Percentiles rank a stretch among this genome's conserved stretches.
Evolutionary conservation across 2,113 vertebrate genomes (phyloP).

Genomic region (Ramphastos sulfuratus): DNA sequence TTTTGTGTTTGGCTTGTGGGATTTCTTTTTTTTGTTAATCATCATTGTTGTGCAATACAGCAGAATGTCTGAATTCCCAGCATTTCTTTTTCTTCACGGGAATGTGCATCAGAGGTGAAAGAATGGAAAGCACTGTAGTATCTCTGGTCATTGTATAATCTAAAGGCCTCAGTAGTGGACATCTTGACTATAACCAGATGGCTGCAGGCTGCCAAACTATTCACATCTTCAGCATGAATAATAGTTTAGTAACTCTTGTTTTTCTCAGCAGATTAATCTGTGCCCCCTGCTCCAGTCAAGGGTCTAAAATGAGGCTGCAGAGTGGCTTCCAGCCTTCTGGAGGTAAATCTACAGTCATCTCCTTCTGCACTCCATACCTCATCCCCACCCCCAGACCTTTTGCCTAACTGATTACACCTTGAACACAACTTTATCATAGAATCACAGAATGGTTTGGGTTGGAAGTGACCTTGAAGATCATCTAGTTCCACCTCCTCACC

Average conservation of each 20-base stretch:
- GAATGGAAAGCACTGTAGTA: slow-evolving; percentile 65
- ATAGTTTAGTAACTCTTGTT: not conserved
- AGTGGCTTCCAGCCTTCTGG: not conserved
- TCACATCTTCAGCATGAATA: slow-evolving; percentile 33
- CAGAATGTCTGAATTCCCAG: not conserved
- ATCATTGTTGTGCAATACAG: not conserved
- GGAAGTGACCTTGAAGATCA: no score
- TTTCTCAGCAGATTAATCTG: slow-evolving; percentile 16
- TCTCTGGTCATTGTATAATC: slow-evolving; percentile 54
- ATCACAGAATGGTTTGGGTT: no score
- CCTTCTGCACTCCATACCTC: no score
- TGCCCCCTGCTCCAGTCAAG: not conserved
- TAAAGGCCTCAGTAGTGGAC: slow-evolving; percentile 45
- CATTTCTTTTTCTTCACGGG: slow-evolving; percentile 38
- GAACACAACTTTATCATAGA: not conserved
- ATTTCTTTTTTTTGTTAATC: not conserved
- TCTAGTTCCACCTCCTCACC: no score
- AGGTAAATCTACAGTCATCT: not conserved
- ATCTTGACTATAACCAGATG: slow-evolving; percentile 71
- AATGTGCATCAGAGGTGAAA: slow-evolving; percentile 54
- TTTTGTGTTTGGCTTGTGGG: not conserved
- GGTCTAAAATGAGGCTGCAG: not conserved
- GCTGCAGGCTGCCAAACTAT: slow-evolving; percentile 55
- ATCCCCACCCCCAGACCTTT: not conserved
- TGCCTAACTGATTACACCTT: not conserved